phyloP scores from a whole-genome alignment of 2,113 vertebrate species.

The Nannobrachium achirus region DNA sequence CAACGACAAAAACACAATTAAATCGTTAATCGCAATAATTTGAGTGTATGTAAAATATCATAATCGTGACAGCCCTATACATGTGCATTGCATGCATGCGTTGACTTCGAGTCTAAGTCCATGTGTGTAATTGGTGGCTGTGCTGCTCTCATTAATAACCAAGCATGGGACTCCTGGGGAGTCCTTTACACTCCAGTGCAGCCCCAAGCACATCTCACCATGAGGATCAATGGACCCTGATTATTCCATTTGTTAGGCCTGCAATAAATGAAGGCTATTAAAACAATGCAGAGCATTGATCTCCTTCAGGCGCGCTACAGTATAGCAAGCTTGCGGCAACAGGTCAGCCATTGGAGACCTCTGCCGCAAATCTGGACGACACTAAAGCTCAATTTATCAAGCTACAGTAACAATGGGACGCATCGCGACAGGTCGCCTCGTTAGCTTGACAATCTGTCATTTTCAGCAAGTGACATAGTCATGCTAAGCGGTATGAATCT shows the following conservation, averaged over 20 bases:
- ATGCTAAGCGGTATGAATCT: too few species aligned
- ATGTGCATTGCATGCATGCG: too few species aligned
- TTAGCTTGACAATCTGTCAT: too few species aligned
- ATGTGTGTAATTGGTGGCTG: constrained; percentile 41
- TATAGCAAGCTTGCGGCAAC: constrained; percentile 23
- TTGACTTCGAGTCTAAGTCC: not conserved
- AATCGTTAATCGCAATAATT: too few species aligned
- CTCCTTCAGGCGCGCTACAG: not conserved
- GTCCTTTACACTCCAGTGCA: constrained; percentile 20
- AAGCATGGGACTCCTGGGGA: constrained; percentile 36
- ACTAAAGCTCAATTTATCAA: too few species aligned
- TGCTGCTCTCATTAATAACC: constrained; percentile 55
- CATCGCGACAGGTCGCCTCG: too few species aligned
- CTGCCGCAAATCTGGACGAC: not conserved
- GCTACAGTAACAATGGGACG: too few species aligned
- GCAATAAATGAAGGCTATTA: constrained; percentile 64
- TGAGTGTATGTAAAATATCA: too few species aligned
- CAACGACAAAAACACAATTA: too few species aligned
- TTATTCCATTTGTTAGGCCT: constrained; percentile 62
- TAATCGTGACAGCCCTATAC: too few species aligned
- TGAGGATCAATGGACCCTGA: constrained; percentile 60
- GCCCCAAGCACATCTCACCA: constrained; percentile 8
- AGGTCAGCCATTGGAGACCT: constrained; percentile 19
- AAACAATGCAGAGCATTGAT: constrained; percentile 47
- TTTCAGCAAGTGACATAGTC: too few species aligned